Conservation (phyloP, 2,888 invertebrate genomes). For the Platycheirus albimanus region DNA sequence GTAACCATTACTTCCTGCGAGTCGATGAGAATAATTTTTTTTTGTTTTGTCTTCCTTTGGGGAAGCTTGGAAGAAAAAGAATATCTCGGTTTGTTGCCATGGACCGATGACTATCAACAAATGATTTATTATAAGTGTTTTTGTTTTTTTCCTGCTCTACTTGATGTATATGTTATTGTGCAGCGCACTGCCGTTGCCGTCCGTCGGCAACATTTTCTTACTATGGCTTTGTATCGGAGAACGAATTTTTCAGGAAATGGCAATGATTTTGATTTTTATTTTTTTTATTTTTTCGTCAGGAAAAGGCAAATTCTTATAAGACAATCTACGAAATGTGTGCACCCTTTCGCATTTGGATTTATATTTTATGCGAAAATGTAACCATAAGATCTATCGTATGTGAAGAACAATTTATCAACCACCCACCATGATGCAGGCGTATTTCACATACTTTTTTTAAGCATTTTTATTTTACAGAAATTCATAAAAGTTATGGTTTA, state of each 20-base stretch:
- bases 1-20: slow-evolving; percentile 65
- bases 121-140: slow-evolving; percentile 70
- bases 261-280: slow-evolving; percentile 46
- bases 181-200: neutral
- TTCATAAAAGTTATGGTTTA: too few relatives aligned
- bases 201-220: slow-evolving; percentile 34
- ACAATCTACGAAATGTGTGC: slow-evolving; percentile 33
- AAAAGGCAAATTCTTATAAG: slow-evolving; percentile 39
- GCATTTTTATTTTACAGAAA: too few relatives aligned
- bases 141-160: slow-evolving; percentile 41
- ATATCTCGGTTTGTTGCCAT: slow-evolving; percentile 26
- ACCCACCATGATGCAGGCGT: slow-evolving; percentile 21
- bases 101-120: slow-evolving; percentile 56
- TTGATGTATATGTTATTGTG: slow-evolving; percentile 43
- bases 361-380: slow-evolving; percentile 48
- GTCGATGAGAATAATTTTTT: slow-evolving; percentile 36
- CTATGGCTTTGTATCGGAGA: slow-evolving; percentile 28
- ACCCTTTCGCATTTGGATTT: slow-evolving; percentile 52
- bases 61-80: slow-evolving; percentile 21
- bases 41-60: too few relatives aligned
- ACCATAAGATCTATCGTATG: slow-evolving; percentile 5
- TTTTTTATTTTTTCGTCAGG: slow-evolving; percentile 25
- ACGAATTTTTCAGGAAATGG: slow-evolving; percentile 59
- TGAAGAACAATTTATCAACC: slow-evolving; percentile 38
- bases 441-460: too few relatives aligned